These are phyloP conservation scores for Drosophila saltans DNA, from an alignment of 1,140 invertebrate species.

Conservation along the genomic window DNA sequence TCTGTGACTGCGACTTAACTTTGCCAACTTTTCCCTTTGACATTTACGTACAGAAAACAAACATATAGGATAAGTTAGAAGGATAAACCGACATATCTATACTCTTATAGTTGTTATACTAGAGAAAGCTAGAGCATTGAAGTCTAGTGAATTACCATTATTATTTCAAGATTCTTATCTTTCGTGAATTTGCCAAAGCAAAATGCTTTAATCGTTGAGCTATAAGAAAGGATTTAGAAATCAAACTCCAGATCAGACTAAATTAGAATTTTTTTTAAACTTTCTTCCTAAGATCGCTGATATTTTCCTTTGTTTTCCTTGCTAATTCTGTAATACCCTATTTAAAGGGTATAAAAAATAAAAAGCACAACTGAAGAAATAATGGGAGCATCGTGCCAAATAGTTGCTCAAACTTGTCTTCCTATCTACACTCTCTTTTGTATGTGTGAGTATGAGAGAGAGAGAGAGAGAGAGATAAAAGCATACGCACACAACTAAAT, in stretches of 20 bases:
- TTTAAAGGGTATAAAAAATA: conserved; percentile 24
- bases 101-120: background rate
- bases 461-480: conserved; percentile 24
- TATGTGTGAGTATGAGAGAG: background rate
- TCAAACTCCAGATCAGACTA: too few relatives aligned
- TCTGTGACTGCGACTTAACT: conserved; percentile 54
- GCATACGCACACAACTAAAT: conserved; percentile 10
- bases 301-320: background rate
- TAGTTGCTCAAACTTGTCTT: conserved; percentile 36
- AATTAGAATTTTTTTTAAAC: too few relatives aligned
- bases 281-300: background rate
- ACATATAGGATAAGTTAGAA: too few relatives aligned
- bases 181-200: too few relatives aligned
- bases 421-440: background rate
- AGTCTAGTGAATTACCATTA: too few relatives aligned
- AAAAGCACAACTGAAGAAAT: conserved; percentile 51
- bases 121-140: too few relatives aligned
- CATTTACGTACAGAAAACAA: background rate
- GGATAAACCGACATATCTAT: background rate
- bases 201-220: too few relatives aligned
- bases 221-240: too few relatives aligned
- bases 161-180: too few relatives aligned
- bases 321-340: background rate
- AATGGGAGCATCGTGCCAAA: conserved; percentile 61
- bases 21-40: conserved; percentile 57